A percentile compares a stretch with the other conserved stretches of the same genome.
phyloP scores from a whole-genome alignment of 2,888 invertebrate species.

The Cataglyphis altisquamis region DNA sequence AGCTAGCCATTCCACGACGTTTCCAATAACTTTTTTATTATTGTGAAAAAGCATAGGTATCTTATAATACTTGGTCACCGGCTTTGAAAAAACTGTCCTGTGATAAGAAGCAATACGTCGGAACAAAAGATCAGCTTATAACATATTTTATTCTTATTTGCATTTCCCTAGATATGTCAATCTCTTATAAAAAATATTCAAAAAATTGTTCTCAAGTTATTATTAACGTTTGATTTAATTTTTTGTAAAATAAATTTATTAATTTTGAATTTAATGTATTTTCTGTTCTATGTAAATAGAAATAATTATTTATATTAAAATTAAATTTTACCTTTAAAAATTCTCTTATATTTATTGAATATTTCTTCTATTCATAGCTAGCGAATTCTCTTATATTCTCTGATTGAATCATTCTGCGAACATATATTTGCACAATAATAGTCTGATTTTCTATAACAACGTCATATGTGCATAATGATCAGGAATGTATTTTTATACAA shows the following conservation, averaged over 20 bases:
- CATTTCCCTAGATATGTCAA: background rate
- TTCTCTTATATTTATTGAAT: background rate
- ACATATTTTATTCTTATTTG: background rate
- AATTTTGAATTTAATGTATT: background rate
- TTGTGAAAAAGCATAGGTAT: background rate
- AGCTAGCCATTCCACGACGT: background rate
- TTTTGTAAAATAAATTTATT: background rate
- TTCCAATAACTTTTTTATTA: conserved; percentile 10
- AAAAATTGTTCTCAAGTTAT: background rate
- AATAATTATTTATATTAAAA: background rate
- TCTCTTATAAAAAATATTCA: background rate
- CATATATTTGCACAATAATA: background rate
- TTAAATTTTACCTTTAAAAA: background rate
- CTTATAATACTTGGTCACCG: background rate
- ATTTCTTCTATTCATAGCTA: background rate
- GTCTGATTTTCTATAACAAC: background rate
- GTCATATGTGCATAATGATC: conserved; percentile 6
- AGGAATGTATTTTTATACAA: conserved; percentile 2
- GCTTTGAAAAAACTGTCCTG: background rate
- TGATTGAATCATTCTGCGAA: background rate
- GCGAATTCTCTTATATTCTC: background rate
- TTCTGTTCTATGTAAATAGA: background rate
- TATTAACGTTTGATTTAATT: background rate
- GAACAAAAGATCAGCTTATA: background rate
- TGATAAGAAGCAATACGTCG: background rate